Conservation (phyloP, 2,113 vertebrate genomes). For the Pterocles burchelli region DNA sequence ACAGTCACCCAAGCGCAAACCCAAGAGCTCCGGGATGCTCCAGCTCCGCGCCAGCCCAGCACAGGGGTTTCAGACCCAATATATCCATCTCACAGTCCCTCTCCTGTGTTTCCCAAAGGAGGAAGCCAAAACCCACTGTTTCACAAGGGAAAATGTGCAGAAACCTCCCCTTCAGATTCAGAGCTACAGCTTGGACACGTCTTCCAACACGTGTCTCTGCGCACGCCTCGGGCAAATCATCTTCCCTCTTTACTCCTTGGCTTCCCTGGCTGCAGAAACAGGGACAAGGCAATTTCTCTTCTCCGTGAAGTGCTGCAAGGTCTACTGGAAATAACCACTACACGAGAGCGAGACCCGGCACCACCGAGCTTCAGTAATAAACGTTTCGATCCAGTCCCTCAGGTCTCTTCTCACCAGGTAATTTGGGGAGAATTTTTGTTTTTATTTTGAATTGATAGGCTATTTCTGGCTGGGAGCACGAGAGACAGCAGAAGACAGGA, state of each 20-base stretch:
- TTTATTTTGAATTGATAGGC: background rate
- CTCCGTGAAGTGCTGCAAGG: background rate
- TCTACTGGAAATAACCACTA: background rate
- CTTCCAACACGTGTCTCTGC: slow-evolving; percentile 5
- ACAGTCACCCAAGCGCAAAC: fast-evolving
- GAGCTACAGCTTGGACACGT: background rate
- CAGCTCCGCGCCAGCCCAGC: background rate
- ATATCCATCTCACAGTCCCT: background rate
- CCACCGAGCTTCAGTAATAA: background rate
- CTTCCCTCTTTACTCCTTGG: slow-evolving; percentile 23
- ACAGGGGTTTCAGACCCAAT: background rate
- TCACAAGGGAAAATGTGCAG: background rate
- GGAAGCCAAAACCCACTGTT: background rate
- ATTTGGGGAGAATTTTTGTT: background rate
- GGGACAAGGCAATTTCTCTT: background rate
- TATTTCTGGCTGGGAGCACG: background rate
- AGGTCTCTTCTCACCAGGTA: background rate
- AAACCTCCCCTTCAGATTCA: background rate
- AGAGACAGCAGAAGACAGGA: background rate
- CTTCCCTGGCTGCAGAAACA: slow-evolving; percentile 8
- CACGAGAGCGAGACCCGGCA: background rate
- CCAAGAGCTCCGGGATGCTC: background rate
- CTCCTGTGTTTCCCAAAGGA: background rate
- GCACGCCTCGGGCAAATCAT: slow-evolving; percentile 34
- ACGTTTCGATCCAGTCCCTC: background rate